A percentile compares a stretch with the other conserved stretches of the same genome.
Evolutionary conservation across 2,888 invertebrate genomes (phyloP).

Genomic region (Mesorhabditis sp.): DNA sequence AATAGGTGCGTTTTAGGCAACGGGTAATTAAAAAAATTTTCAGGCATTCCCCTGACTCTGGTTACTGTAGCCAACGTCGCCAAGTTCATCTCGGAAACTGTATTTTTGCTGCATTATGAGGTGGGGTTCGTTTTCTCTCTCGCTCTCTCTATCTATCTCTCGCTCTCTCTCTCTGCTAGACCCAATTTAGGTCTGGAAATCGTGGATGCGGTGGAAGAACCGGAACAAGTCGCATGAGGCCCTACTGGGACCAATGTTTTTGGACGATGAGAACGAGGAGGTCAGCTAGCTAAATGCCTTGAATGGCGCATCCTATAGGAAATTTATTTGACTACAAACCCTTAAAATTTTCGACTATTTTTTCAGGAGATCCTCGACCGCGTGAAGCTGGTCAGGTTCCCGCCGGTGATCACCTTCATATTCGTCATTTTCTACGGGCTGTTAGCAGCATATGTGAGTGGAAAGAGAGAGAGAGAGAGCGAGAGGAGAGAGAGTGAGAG

Average conservation of each 20-base stretch:
- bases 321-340: neutral
- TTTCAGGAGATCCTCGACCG: constrained; percentile 48
- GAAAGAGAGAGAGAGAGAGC: neutral
- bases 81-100: constrained; percentile 52
- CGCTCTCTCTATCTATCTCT: too few species aligned
- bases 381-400: constrained; percentile 51
- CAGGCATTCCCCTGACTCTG: constrained; percentile 43
- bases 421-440: constrained; percentile 54
- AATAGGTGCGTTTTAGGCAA: constrained; percentile 60
- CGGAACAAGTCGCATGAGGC: constrained; percentile 22
- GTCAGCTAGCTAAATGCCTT: constrained; percentile 12
- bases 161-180: neutral
- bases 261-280: constrained; percentile 54
- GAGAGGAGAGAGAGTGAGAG: constrained; percentile 10
- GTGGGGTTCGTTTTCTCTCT: neutral
- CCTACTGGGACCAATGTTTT: constrained; percentile 37
- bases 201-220: constrained; percentile 45
- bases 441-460: constrained; percentile 41
- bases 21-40: neutral
- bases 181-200: constrained; percentile 39
- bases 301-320: neutral
- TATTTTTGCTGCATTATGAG: constrained; percentile 52
- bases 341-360: neutral
- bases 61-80: constrained; percentile 54
- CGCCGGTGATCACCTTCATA: constrained; percentile 51